Percentiles rank a stretch among this genome's conserved stretches.
These are phyloP conservation scores for Eublepharis macularius DNA, from an alignment of 2,113 vertebrate genomes.

Conservation along the genomic window DNA sequence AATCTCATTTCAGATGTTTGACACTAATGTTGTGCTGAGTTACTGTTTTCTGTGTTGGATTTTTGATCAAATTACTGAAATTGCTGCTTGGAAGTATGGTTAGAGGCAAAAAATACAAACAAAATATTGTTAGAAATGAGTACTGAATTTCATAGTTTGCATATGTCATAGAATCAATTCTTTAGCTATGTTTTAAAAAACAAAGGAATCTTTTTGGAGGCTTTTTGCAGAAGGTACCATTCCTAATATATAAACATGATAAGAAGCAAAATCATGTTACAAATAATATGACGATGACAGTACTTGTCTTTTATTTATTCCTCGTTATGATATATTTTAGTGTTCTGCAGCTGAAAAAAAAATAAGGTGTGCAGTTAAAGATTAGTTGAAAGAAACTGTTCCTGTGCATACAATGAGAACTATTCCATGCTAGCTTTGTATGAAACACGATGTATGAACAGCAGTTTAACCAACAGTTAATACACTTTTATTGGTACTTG, in stretches of 20 bases:
- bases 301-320: constrained; percentile 61
- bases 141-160: constrained; percentile 41
- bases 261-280: constrained; percentile 11
- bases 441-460: background rate
- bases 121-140: constrained; percentile 33
- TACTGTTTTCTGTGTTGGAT: constrained; percentile 79
- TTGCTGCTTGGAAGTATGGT: constrained; percentile 61
- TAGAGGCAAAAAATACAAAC: constrained; percentile 44
- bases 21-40: constrained; percentile 81
- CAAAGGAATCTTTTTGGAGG: constrained; percentile 12
- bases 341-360: constrained; percentile 58
- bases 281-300: constrained; percentile 1
- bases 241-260: constrained; percentile 10
- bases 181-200: constrained; percentile 45
- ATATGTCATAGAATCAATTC: background rate
- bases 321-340: constrained; percentile 39
- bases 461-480: background rate
- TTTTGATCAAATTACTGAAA: constrained; percentile 78
- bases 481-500: background rate
- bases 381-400: constrained; percentile 62
- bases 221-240: background rate
- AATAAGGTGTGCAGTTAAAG: constrained; percentile 68
- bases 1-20: constrained; percentile 87
- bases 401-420: constrained; percentile 57
- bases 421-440: constrained; percentile 47